Percentiles rank a stretch among this genome's conserved stretches.
Conservation (phyloP, 2,797 vertebrate genomes). For the Spondyliosoma cantharus region DNA sequence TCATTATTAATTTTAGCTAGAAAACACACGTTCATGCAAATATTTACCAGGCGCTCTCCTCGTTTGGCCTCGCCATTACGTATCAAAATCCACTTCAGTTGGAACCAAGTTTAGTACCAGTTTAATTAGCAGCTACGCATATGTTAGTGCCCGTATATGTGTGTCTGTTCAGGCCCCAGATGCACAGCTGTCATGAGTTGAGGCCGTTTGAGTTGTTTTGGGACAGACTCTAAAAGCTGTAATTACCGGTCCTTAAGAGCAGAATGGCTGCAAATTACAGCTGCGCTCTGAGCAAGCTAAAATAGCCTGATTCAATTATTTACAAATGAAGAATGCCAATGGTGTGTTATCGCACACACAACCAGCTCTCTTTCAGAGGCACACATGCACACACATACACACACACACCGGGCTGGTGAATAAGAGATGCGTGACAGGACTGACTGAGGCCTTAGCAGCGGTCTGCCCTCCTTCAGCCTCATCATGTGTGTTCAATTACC, state of each 20-base stretch:
- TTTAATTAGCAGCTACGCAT: conserved; percentile 51
- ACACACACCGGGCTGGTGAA: conserved; percentile 47
- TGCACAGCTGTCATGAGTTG: conserved; percentile 72
- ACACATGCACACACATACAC: conserved; percentile 32
- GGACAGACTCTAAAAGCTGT: conserved; percentile 73
- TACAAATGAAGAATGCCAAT: conserved; percentile 76
- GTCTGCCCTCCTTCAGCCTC: conserved; percentile 50
- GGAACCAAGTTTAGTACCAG: conserved; percentile 32
- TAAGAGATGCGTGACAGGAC: conserved; percentile 70
- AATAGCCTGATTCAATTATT: conserved; percentile 83
- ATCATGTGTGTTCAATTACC: conserved; percentile 79
- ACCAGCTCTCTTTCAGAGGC: conserved; percentile 23
- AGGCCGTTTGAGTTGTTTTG: conserved; percentile 73
- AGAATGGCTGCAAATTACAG: conserved; percentile 79
- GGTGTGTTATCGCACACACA: conserved; percentile 65
- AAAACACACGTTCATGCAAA: neutral
- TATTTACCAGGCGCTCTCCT: neutral
- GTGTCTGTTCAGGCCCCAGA: conserved; percentile 35
- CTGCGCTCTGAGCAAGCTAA: conserved; percentile 71
- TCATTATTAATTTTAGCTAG: neutral
- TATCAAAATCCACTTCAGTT: conserved; percentile 28
- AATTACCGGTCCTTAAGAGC: conserved; percentile 78
- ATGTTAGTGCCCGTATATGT: neutral
- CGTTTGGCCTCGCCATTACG: neutral
- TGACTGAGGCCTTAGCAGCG: conserved; percentile 49